Conservation (phyloP, 2,888 invertebrate genomes). For the Blastobasis adustella region DNA sequence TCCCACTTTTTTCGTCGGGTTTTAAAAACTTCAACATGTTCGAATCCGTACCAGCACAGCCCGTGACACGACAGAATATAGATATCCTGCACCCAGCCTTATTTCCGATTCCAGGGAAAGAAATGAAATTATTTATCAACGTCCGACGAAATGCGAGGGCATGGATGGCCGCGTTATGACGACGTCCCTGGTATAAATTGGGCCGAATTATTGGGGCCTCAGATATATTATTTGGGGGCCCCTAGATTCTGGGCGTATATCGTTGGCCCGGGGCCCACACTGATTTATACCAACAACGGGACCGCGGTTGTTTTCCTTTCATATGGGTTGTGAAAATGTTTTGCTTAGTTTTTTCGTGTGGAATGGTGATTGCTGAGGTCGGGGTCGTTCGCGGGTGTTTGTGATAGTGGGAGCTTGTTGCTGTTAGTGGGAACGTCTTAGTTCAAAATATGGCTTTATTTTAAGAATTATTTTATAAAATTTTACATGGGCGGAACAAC, state of each 20-base stretch:
- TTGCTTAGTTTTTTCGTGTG: neutral
- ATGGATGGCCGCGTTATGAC: conserved; percentile 35
- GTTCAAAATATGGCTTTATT: too few species aligned
- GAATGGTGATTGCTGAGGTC: too few species aligned
- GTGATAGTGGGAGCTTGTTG: too few species aligned
- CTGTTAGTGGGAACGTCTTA: too few species aligned
- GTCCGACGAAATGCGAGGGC: conserved; percentile 40
- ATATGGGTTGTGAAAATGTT: neutral
- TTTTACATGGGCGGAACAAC: too few species aligned
- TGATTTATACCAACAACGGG: neutral
- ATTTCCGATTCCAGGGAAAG: conserved; percentile 28
- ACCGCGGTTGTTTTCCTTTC: neutral
- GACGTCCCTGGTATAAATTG: conserved; percentile 43
- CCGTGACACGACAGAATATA: too few species aligned
- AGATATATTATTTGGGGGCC: conserved; percentile 25
- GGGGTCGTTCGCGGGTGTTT: too few species aligned
- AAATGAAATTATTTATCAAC: conserved; percentile 63
- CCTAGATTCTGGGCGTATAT: conserved; percentile 3
- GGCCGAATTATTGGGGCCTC: conserved; percentile 36
- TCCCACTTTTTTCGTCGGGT: too few species aligned
- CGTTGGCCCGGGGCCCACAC: neutral
- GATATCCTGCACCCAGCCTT: conserved; percentile 18
- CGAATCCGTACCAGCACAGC: too few species aligned
- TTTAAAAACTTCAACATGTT: too few species aligned
- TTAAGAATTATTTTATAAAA: too few species aligned